Conservation (phyloP, 2,797 vertebrate species). For the Cichlasoma orientale region DNA sequence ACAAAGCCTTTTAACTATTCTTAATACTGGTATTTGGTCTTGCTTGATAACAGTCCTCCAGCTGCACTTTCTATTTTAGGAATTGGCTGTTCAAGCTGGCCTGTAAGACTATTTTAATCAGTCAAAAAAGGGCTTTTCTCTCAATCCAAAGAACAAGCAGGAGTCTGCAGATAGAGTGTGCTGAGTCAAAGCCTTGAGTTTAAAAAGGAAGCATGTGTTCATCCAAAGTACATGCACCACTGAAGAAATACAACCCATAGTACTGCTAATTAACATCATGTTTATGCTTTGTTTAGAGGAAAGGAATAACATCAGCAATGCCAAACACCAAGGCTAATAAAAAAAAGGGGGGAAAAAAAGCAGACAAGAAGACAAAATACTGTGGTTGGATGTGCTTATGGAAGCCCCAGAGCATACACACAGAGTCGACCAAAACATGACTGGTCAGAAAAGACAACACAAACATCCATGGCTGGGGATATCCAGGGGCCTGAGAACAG, state of each 20-base stretch:
- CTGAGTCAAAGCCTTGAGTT: neutral
- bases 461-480: neutral
- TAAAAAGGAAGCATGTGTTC: neutral
- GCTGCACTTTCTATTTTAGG: neutral
- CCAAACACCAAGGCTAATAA: neutral
- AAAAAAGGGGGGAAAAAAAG: neutral
- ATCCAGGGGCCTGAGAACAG: constrained; percentile 15
- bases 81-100: neutral
- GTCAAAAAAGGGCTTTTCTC: neutral
- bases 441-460: neutral
- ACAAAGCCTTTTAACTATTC: neutral
- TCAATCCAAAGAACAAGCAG: neutral
- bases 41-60: neutral
- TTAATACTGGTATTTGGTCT: neutral
- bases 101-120: neutral
- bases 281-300: neutral
- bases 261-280: neutral
- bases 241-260: neutral
- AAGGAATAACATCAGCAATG: neutral
- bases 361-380: neutral
- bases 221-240: neutral
- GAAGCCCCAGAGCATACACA: neutral
- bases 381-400: neutral
- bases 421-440: neutral
- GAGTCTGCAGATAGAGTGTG: neutral